Evolutionary conservation across 2,888 invertebrate species (phyloP).

Genomic region (Merodon equestris): DNA sequence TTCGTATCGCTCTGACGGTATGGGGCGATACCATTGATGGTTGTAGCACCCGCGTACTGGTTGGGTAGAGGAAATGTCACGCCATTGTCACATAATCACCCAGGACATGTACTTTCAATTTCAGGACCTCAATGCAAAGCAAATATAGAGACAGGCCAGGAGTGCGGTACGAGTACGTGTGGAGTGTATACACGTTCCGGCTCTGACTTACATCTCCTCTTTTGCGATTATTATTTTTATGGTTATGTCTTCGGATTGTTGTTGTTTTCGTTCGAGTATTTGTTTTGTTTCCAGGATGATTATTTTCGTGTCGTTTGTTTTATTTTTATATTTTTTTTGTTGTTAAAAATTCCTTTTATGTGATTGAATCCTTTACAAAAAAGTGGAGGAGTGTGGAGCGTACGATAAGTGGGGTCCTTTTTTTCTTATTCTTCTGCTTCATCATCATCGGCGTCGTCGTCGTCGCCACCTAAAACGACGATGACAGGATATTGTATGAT

Average conservation of each 20-base stretch:
- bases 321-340: constrained; percentile 30
- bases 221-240: constrained; percentile 65
- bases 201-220: constrained; percentile 43
- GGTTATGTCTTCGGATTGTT: constrained; percentile 56
- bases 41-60: constrained; percentile 7
- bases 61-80: constrained; percentile 58
- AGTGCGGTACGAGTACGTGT: too few species aligned
- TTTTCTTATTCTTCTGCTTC: constrained; percentile 4
- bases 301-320: constrained; percentile 35
- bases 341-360: constrained; percentile 61
- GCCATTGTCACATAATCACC: constrained; percentile 68
- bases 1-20: constrained; percentile 14
- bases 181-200: background rate
- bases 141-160: constrained; percentile 41
- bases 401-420: constrained; percentile 49
- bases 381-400: constrained; percentile 26
- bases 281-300: constrained; percentile 50
- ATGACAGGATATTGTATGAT: too few species aligned
- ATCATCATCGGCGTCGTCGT: constrained; percentile 30
- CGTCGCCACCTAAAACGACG: constrained; percentile 7
- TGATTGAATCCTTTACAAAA: constrained; percentile 64
- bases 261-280: constrained; percentile 50
- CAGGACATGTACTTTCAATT: constrained; percentile 68
- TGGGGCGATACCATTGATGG: constrained; percentile 10
- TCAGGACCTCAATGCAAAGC: constrained; percentile 67